Conservation (phyloP, 2,113 vertebrate species). For the Pedetes capensis region DNA sequence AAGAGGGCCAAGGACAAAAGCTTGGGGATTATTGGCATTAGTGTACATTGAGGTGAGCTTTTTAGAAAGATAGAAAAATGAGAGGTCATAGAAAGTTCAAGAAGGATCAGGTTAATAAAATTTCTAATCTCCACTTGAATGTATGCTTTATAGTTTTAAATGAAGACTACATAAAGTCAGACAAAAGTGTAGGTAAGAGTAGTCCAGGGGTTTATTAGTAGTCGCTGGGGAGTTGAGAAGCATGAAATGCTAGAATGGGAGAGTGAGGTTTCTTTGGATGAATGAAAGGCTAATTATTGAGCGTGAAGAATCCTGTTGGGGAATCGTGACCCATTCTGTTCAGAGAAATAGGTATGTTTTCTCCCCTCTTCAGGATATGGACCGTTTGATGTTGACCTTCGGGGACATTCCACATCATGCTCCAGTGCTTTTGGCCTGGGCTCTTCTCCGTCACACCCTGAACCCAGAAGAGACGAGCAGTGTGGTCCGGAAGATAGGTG, state of each 20-base stretch:
- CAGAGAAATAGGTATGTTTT: not conserved
- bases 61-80: not conserved
- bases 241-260: not conserved
- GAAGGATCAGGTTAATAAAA: not conserved
- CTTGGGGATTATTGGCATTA: not conserved
- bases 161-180: not conserved
- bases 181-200: not conserved
- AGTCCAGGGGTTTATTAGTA: not conserved
- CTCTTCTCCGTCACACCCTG: slow-evolving; percentile 93
- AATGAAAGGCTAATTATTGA: not conserved
- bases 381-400: slow-evolving; percentile 91
- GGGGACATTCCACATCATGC: slow-evolving; percentile 94
- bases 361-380: slow-evolving; percentile 89
- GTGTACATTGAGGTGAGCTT: not conserved
- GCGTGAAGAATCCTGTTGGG: not conserved
- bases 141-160: not conserved
- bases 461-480: slow-evolving; percentile 88
- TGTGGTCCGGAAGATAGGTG: slow-evolving; percentile 90
- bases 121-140: not conserved
- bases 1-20: not conserved
- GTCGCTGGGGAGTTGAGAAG: not conserved
- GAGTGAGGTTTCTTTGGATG: not conserved
- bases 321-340: not conserved
- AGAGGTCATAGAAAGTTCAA: not conserved
- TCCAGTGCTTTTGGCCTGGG: slow-evolving; percentile 95